A percentile compares a stretch with the other conserved stretches of the same genome.
Evolutionary conservation across 2,888 invertebrate species (phyloP).

Genomic region (Rhagium mordax): DNA sequence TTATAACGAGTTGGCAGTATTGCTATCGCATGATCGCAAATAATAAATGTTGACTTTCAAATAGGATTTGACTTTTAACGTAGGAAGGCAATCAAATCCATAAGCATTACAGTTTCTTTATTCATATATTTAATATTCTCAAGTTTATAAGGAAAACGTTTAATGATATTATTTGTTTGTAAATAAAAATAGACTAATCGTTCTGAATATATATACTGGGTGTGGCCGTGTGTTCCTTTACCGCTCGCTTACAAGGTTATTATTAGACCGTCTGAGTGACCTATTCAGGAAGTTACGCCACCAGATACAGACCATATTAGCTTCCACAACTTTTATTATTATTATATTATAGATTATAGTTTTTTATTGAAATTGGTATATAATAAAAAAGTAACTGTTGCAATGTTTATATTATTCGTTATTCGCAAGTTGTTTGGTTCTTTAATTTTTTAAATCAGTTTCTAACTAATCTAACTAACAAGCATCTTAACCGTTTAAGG

Average conservation of each 20-base stretch:
- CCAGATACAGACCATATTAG: neutral
- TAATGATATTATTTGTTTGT: neutral
- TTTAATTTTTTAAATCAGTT: too few species aligned
- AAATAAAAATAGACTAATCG: conserved; percentile 6
- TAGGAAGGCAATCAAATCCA: neutral
- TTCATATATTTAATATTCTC: conserved; percentile 1
- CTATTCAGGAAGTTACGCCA: conserved; percentile 14
- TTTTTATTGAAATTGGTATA: neutral
- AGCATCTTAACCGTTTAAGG: too few species aligned
- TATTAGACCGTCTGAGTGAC: conserved; percentile 1
- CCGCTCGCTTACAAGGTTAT: conserved; percentile 18
- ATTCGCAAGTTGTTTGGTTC: neutral
- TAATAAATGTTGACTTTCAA: neutral
- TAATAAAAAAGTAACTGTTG: neutral
- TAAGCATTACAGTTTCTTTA: neutral
- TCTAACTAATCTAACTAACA: too few species aligned
- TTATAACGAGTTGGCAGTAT: neutral
- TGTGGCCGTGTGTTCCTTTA: conserved; percentile 19
- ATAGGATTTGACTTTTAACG: neutral
- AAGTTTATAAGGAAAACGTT: neutral
- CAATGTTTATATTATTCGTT: neutral
- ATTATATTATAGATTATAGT: neutral
- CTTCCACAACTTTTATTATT: conserved; percentile 12
- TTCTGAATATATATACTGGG: neutral
- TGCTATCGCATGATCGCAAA: neutral